Conservation (phyloP, 1,140 invertebrate genomes). For the Magallana angulata region DNA sequence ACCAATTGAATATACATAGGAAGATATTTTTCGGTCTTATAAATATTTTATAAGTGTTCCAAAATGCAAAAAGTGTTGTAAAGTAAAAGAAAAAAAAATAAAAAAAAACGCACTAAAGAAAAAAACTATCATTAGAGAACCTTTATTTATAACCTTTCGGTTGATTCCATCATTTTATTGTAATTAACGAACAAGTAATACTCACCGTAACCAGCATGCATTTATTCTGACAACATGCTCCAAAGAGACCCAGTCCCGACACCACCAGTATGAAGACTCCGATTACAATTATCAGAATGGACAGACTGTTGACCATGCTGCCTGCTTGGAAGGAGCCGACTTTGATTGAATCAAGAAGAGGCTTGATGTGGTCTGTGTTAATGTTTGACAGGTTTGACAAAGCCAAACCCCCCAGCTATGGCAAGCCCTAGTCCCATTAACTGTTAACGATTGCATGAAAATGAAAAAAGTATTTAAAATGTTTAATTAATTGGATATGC, state of each 20-base stretch:
- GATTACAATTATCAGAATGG: constrained; percentile 21
- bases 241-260: constrained; percentile 14
- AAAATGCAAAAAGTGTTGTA: too few species aligned
- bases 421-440: constrained; percentile 30
- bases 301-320: constrained; percentile 10
- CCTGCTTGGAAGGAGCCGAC: neutral
- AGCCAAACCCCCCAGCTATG: constrained; percentile 1
- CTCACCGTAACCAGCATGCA: constrained; percentile 34
- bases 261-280: constrained; percentile 24
- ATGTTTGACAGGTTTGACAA: neutral
- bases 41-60: too few species aligned
- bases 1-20: too few species aligned
- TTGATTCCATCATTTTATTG: too few species aligned
- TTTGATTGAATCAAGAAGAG: constrained; percentile 5
- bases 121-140: too few species aligned
- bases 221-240: constrained; percentile 42
- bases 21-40: too few species aligned
- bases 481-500: neutral
- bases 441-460: neutral
- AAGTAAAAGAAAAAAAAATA: too few species aligned
- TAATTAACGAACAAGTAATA: neutral
- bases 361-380: constrained; percentile 18
- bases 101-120: too few species aligned
- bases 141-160: too few species aligned
- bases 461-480: neutral